A percentile compares a stretch with the other conserved stretches of the same genome.
phyloP scores from a whole-genome alignment of 1,140 invertebrate genomes.

The Hyposmocoma kahamanoa region DNA sequence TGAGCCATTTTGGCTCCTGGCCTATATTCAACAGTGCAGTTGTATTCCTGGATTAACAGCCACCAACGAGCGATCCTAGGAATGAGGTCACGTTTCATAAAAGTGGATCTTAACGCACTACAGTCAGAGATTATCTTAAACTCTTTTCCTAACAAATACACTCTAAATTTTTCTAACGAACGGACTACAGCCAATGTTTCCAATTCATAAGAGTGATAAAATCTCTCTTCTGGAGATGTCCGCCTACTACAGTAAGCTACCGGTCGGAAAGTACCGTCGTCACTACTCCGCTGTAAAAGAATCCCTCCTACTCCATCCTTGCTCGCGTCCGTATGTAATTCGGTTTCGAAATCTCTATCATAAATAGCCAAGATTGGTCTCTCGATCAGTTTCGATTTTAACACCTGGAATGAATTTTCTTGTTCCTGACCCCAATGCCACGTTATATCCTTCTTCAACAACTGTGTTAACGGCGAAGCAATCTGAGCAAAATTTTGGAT shows the following conservation, averaged over 20 bases:
- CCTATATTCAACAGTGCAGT: slow-evolving; percentile 34
- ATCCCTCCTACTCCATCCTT: slow-evolving; percentile 10
- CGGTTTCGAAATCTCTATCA: slow-evolving; percentile 3
- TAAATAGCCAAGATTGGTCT: slow-evolving; percentile 8
- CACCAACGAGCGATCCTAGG: slow-evolving; percentile 40
- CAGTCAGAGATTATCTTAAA: slow-evolving; percentile 1
- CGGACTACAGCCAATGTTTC: slow-evolving; percentile 1
- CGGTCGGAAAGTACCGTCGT: background rate
- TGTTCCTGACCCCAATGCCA: slow-evolving; percentile 7
- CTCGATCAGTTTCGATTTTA: slow-evolving; percentile 1
- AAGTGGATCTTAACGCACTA: slow-evolving; percentile 3
- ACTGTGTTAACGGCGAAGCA: background rate
- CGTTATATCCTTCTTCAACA: background rate
- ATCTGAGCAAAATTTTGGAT: background rate
- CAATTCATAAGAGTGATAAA: slow-evolving; percentile 2
- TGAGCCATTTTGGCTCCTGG: slow-evolving; percentile 26
- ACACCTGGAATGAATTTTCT: background rate
- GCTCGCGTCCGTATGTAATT: slow-evolving; percentile 12
- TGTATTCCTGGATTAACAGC: slow-evolving; percentile 30
- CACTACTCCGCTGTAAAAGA: background rate
- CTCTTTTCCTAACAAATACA: slow-evolving; percentile 3
- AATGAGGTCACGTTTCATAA: slow-evolving; percentile 21
- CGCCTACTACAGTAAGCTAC: background rate
- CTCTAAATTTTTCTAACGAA: background rate
- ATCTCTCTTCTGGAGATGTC: slow-evolving; percentile 1